These are phyloP conservation scores for Cepphus grylle DNA, from an alignment of 2,113 vertebrate genomes.

Conservation along the genomic window DNA sequence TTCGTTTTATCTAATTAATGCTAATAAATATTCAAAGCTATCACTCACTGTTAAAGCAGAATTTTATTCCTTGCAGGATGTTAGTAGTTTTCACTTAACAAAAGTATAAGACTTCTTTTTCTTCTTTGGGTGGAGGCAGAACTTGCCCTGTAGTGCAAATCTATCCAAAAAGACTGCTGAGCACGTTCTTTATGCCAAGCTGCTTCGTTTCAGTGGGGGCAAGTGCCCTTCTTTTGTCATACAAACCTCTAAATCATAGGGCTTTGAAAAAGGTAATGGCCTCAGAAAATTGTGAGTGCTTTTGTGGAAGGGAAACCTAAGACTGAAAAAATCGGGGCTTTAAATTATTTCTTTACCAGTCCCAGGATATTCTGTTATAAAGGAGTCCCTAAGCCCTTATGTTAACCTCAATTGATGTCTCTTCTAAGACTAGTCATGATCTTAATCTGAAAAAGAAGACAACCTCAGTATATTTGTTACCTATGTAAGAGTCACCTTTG, in stretches of 20 bases:
- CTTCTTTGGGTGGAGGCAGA: neutral
- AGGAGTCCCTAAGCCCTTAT: neutral
- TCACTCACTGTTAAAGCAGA: neutral
- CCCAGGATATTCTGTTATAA: neutral
- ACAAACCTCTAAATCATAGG: neutral
- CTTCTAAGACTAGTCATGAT: neutral
- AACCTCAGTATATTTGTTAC: neutral
- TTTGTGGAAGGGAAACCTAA: neutral
- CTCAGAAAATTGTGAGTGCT: neutral
- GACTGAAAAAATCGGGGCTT: neutral
- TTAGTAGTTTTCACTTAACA: neutral
- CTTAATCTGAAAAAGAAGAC: neutral
- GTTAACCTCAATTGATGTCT: neutral
- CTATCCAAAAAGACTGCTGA: neutral
- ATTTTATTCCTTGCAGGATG: neutral
- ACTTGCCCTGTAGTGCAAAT: neutral
- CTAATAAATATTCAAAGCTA: neutral
- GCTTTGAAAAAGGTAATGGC: neutral
- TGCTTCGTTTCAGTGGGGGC: neutral
- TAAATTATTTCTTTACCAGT: neutral
- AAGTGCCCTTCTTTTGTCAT: neutral
- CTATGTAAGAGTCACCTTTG: neutral
- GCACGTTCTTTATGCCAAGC: accelerated
- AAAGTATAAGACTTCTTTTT: neutral
- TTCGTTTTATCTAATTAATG: neutral